Evolutionary conservation across 2,888 invertebrate genomes (phyloP), one percentile per base, ranked within the genome.

Genomic region (Cloeon dipterum): DNA sequence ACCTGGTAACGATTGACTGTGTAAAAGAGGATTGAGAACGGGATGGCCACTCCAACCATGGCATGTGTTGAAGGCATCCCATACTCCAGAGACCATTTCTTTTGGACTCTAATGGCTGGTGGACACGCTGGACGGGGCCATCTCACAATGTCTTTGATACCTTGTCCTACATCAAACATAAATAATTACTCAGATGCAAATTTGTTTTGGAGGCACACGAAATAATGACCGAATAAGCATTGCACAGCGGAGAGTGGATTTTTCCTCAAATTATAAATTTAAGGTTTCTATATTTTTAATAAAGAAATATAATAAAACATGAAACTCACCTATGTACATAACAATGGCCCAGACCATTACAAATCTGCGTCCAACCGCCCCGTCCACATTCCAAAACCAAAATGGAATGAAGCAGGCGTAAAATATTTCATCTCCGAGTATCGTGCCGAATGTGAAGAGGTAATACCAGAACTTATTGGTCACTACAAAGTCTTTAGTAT

Each of bases 41-140:
- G 89, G 47, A 89, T 78, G 2, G 81, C 77, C 13, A 83, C 69
- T 1, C 78, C 83, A 26, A 85, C 79, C 81, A 88, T 85, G 5
- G 88, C 86, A 57, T 89, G 89, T 2, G 89, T 89, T 11, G 88
- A 89, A 2, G 91, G 89, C 83, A 91, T 86, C 11, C 89, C 89
- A 60, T 86, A 89, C 52, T 91, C 91, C 46, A 81, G 58, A 2
- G 78, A 74, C 81, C 88, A 91, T 58, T 86, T 82, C 33, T 69
- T 68, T 53, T 89, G 88, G 32, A 91, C 56, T 46, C 79, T 70
- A 42, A 76, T 66, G 0, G 81, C 86, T 1, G 89, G 88, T 36
- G 77, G 79, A 39, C 65, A 66, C 0, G 75, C 68, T 0, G 91
- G 89, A 42, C 91, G 65, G 2, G 86, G 83, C 81, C 81, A 81